Base-by-base conservation (phyloP, 2,888 invertebrate genomes). In the Amphipyra berbera region DNA sequence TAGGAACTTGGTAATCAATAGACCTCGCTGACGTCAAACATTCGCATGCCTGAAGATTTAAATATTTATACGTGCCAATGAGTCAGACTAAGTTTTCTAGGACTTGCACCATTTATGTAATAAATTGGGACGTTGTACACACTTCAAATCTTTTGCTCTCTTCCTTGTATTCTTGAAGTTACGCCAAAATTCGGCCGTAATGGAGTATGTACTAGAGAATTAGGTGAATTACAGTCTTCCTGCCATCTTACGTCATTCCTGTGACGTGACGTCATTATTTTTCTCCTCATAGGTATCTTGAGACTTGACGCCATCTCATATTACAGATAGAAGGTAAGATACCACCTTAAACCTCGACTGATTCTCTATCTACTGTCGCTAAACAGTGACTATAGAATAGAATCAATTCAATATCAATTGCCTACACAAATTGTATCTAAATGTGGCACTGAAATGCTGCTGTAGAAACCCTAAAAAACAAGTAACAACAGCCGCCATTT, bases 51-150 rank as follows among this genome's bases (percentile, higher is more conserved):
- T 65, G 37, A 61, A 55, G 40, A 54, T 63, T 67, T 70, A 62
- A 61, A 66, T 62, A 69, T 64, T 76, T 66, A 64, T 45, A 61
- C 61, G 55, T 44, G 56, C 62, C 68, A 73, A 77, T 77, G 67
- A 72, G 54, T 63, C 75, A 65, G 54, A 40, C 30, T 35, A 67
- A 59, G 47, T 60, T 63, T 61, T 63, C 56, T 58, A 56, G 60
- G 61, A 58, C 49, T 49, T 55, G 59, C 45, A 21, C 57, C 64
- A 56, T 66, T 66, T 76, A 64, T 45, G 48, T 64, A 71, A 77
- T 59, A 72, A 64, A 64, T 72, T 72, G 68, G 57, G 62, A 66
- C 61, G 54, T 49, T 37, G 12, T 52, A 56, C 27, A 37, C 47
- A 53, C 50, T 55, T 48, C 47, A 60, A 67, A 62, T 53, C 47